Conservation (phyloP, 2,888 invertebrate genomes). For the Andrena chrysosceles region DNA sequence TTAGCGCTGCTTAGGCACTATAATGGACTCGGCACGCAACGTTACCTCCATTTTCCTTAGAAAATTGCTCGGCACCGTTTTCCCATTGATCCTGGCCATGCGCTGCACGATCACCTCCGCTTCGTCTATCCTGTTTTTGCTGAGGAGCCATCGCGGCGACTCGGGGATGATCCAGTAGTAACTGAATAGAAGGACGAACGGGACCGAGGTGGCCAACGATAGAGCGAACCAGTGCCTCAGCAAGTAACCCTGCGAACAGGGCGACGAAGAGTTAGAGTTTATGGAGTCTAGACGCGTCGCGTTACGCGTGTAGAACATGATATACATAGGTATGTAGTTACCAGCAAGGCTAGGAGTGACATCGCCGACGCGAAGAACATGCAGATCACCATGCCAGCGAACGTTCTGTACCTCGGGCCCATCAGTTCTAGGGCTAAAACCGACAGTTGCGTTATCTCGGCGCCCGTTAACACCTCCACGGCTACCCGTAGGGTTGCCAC, state of each 20-base stretch:
- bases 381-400: slow-evolving; percentile 89
- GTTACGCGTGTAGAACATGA: too few relatives aligned
- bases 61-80: slow-evolving; percentile 86
- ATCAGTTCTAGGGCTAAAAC: slow-evolving; percentile 87
- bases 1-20: too few relatives aligned
- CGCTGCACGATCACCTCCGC: slow-evolving; percentile 88
- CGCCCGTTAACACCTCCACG: too few relatives aligned
- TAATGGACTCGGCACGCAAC: background rate
- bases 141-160: slow-evolving; percentile 90
- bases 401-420: slow-evolving; percentile 88
- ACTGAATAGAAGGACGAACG: slow-evolving; percentile 87
- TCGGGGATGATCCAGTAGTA: slow-evolving; percentile 90
- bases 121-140: slow-evolving; percentile 88
- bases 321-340: slow-evolving; percentile 59
- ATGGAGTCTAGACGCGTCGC: background rate
- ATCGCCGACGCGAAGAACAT: slow-evolving; percentile 89
- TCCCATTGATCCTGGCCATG: slow-evolving; percentile 88
- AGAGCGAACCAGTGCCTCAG: slow-evolving; percentile 88
- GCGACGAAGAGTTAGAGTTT: background rate
- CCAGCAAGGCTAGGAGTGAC: slow-evolving; percentile 88
- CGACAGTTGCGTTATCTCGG: background rate
- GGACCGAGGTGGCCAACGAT: slow-evolving; percentile 88
- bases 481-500: too few relatives aligned
- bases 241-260: slow-evolving; percentile 84
- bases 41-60: slow-evolving; percentile 87